Evolutionary conservation across 2,888 invertebrate genomes (phyloP).

Genomic region (Neria commutata): DNA sequence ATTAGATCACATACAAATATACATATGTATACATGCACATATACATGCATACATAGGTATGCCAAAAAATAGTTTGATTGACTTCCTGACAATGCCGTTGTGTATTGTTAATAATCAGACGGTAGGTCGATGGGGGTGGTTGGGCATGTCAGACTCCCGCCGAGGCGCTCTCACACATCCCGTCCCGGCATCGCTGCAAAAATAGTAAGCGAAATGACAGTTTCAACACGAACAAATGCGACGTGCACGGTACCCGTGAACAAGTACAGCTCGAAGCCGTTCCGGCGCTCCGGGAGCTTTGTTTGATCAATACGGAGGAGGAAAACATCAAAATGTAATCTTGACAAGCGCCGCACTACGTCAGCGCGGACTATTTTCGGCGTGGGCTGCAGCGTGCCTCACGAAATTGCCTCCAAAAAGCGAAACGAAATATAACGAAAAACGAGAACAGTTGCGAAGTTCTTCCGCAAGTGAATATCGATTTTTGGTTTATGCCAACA

Average conservation of each 20-base stretch:
- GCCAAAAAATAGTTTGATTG: constrained; percentile 30
- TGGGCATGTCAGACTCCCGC: not conserved
- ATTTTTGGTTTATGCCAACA: not conserved
- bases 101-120: not conserved
- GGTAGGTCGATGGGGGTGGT: not conserved
- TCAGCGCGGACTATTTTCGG: constrained; percentile 18
- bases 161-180: constrained; percentile 1
- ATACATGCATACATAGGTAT: not conserved
- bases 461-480: constrained; percentile 36
- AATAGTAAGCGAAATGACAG: constrained; percentile 39
- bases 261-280: constrained; percentile 30
- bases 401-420: not conserved
- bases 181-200: constrained; percentile 12
- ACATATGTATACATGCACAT: not conserved
- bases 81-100: constrained; percentile 26
- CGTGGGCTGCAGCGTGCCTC: constrained; percentile 21
- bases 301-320: constrained; percentile 61
- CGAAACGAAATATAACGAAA: constrained; percentile 23
- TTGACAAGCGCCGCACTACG: constrained; percentile 40
- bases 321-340: constrained; percentile 52
- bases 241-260: constrained; percentile 15
- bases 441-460: constrained; percentile 41
- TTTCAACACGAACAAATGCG: constrained; percentile 39
- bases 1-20: not conserved
- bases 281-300: constrained; percentile 40